Base-by-base conservation (phyloP, 1,140 invertebrate genomes). In the Neodiprion pinetum region DNA sequence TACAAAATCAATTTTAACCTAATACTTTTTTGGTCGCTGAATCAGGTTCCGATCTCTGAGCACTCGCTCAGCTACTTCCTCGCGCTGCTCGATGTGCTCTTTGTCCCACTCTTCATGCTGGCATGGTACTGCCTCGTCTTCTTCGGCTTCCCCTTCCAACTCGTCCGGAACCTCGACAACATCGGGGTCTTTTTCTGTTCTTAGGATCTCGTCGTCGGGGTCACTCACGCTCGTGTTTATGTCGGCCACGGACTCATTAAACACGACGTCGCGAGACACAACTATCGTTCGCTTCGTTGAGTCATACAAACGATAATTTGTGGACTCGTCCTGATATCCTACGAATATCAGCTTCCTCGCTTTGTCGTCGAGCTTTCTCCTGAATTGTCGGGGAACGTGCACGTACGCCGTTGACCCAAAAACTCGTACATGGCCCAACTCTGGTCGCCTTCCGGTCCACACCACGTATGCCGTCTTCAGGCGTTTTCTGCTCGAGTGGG, bases 341-440 rank as follows among this genome's bases (percentile, higher is more conserved):
- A 71, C 71, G 12, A 72, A 72, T 71, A 74, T 14, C 48, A 76
- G 9, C n/a, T 40, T 40, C 14, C 48, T 48, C n/a, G 23, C 48
- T 49, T 85, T 84, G 11, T 71, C 47, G 70, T 84, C 80, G 67
- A 74, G 77, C 68, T 82, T 83, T 21, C 73, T 69, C 48, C 84
- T 47, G 21, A 79, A 77, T 65, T 80, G 66, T 10, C 79, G 74
- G 28, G 85, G 85, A 66, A 86, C 74, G 21, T 79, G 77, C 4
- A 75, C 72, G 74, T 77, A 81, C 21, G 81, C 83, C 61, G 21
- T 61, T 67, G 80, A 82, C 17, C 83, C 82, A 78, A 86, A 84
- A 28, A 79, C 73, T 68, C 76, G 76, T 21, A 84, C 47, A 75
- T 86, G 73, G 12, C 65, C 49, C 9, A 86, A 28, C 7, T 75